Evolutionary conservation across 2,113 vertebrate genomes (phyloP).

Genomic region (Propithecus coquereli): DNA sequence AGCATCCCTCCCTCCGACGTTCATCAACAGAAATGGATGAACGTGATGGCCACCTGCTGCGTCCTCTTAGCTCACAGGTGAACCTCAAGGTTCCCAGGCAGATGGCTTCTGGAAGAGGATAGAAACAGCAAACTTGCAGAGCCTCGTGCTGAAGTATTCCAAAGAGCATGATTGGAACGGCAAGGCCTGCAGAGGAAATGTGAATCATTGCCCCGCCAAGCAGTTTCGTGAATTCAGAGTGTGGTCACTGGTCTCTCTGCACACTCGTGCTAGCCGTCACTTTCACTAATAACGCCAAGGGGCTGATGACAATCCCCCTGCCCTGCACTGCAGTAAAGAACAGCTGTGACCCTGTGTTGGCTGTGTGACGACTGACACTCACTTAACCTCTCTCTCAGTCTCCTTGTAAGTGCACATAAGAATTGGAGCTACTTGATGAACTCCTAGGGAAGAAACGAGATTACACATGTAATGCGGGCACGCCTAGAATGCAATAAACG

Average conservation of each 20-base stretch:
- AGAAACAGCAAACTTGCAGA: background rate
- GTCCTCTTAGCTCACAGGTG: background rate
- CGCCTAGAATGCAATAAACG: background rate
- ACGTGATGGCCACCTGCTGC: rapidly evolving
- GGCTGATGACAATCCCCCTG: background rate
- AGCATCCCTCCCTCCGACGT: background rate
- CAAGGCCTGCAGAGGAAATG: background rate
- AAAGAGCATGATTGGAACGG: background rate
- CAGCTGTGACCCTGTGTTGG: rapidly evolving
- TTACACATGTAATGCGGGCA: rapidly evolving
- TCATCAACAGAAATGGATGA: background rate
- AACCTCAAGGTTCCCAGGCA: too few species aligned
- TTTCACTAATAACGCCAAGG: rapidly evolving
- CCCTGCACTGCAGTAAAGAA: background rate
- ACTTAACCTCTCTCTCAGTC: background rate
- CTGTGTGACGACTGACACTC: background rate
- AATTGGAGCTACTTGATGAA: background rate
- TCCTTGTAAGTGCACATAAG: background rate
- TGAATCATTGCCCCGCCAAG: rapidly evolving
- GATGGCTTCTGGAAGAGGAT: background rate
- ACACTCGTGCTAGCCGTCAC: too few species aligned
- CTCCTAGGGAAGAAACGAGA: too few species aligned
- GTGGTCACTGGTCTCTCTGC: background rate
- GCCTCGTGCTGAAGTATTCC: background rate
- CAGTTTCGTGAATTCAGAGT: background rate